These are phyloP conservation scores for Intellagama lesueurii DNA, from an alignment of 2,797 vertebrate species.

Conservation along the genomic window DNA sequence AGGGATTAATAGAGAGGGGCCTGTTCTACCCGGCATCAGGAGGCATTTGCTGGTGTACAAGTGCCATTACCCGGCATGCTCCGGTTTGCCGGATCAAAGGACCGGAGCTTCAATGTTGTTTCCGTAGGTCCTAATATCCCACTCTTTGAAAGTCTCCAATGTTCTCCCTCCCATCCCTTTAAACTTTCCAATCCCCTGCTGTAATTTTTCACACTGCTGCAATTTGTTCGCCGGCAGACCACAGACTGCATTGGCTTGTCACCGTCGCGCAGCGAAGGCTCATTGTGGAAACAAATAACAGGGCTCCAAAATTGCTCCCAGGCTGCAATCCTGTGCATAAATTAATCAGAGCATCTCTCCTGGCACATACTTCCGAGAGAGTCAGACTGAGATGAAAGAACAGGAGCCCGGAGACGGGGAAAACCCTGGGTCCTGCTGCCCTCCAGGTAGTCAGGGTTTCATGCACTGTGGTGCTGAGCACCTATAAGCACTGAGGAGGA, in stretches of 20 bases:
- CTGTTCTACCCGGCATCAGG: background rate
- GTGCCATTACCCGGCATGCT: rapidly evolving
- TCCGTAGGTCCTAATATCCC: rapidly evolving
- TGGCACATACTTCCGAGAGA: background rate
- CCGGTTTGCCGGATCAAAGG: background rate
- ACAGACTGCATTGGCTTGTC: background rate
- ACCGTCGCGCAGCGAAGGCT: rapidly evolving
- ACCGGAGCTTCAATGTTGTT: background rate
- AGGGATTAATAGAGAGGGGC: background rate
- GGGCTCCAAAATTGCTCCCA: background rate
- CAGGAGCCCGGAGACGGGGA: background rate
- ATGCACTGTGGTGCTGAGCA: background rate
- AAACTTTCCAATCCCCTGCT: conserved; percentile 2
- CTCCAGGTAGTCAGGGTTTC: background rate
- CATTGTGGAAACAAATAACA: background rate
- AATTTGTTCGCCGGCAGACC: background rate
- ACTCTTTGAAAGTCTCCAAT: background rate
- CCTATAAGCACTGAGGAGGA: background rate
- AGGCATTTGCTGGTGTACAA: background rate
- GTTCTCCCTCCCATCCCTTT: conserved; percentile 17
- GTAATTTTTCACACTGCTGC: background rate
- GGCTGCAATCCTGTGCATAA: rapidly evolving
- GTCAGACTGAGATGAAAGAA: rapidly evolving
- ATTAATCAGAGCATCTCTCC: rapidly evolving
- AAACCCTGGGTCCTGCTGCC: background rate